Percentiles rank a stretch among this genome's conserved stretches.
phyloP scores from a whole-genome alignment of 2,113 vertebrate genomes.

The Tachuris rubrigastra region DNA sequence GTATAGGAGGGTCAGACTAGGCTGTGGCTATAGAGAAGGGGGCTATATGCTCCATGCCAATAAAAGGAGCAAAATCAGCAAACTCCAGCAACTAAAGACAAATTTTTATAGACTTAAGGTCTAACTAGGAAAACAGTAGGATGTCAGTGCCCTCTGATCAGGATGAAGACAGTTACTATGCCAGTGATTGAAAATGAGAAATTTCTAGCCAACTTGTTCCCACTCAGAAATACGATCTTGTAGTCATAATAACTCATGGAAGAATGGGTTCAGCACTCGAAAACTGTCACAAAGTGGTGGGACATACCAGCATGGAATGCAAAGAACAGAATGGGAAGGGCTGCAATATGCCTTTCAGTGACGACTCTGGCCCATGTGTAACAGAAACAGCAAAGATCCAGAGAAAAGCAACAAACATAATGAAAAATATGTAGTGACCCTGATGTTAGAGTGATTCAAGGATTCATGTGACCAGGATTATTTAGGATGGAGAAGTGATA shows the following conservation, averaged over 20 bases:
- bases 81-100: background rate
- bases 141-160: background rate
- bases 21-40: background rate
- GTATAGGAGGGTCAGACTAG: background rate
- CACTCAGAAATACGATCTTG: background rate
- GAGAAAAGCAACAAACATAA: background rate
- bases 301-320: rapidly evolving
- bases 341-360: rapidly evolving
- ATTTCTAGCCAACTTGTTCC: background rate
- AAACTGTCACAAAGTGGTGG: background rate
- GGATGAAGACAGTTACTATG: rapidly evolving
- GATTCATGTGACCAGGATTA: background rate
- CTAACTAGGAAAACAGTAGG: background rate
- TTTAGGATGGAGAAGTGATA: background rate
- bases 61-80: background rate
- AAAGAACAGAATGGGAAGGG: background rate
- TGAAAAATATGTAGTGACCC: background rate
- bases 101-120: background rate
- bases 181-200: background rate
- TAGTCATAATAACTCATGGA: background rate
- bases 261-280: rapidly evolving
- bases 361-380: background rate
- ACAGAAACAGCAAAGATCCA: background rate
- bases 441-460: background rate
- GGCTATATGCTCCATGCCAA: background rate